Evolutionary conservation across 2,888 invertebrate genomes (phyloP).

Genomic region (Pristionchus arcanus): DNA sequence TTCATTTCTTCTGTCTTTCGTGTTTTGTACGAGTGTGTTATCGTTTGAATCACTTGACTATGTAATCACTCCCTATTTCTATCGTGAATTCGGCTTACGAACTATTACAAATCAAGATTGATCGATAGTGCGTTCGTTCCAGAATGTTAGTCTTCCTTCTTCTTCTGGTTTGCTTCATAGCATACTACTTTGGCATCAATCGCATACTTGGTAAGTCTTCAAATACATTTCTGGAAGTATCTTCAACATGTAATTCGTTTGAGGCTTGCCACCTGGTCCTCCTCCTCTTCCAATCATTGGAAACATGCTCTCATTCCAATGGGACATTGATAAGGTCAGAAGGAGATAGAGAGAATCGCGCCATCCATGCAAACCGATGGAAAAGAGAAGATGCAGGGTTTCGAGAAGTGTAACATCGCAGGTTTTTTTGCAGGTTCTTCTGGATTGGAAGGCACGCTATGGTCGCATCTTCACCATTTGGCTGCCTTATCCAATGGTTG

Average conservation of each 20-base stretch:
- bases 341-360: neutral
- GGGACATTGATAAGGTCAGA: constrained; percentile 19
- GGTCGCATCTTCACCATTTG: constrained; percentile 20
- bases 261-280: constrained; percentile 26
- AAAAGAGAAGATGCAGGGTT: neutral
- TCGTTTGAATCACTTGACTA: neutral
- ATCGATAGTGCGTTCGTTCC: neutral
- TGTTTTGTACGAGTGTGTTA: neutral
- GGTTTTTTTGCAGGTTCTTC: neutral
- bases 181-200: constrained; percentile 3
- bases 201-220: neutral
- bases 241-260: neutral
- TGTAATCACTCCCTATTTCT: neutral
- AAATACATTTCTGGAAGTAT: neutral
- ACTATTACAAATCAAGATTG: too few species aligned
- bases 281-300: constrained; percentile 37
- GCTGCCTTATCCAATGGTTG: constrained; percentile 18
- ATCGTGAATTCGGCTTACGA: too few species aligned
- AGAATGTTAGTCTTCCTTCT: neutral
- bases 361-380: neutral
- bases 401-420: neutral
- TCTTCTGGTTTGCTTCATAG: neutral
- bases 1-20: neutral
- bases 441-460: neutral
- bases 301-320: constrained; percentile 37